Percentiles rank a stretch among this genome's conserved stretches.
Conservation (phyloP, 2,888 invertebrate genomes). For the Mactromeris polynyma region DNA sequence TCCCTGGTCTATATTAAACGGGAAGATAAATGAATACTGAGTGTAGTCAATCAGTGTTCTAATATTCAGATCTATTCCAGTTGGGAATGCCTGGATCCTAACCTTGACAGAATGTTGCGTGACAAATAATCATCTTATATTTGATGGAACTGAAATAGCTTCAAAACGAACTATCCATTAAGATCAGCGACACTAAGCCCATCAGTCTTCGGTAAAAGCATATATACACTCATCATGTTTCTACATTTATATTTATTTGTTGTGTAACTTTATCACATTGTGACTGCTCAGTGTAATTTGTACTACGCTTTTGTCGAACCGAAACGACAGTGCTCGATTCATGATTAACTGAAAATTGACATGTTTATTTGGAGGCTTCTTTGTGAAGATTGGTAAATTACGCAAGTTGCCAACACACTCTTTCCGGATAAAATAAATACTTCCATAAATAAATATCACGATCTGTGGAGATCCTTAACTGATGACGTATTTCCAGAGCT, state of each 20-base stretch:
- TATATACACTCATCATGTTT: background rate
- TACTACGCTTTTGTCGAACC: background rate
- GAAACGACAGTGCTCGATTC: background rate
- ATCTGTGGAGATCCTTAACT: background rate
- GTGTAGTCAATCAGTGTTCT: background rate
- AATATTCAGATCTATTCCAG: conserved; percentile 6
- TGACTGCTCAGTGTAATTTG: background rate
- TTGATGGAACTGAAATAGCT: conserved; percentile 20
- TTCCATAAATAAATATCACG: conserved; percentile 2
- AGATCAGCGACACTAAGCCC: background rate
- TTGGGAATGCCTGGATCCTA: background rate
- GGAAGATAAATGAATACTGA: background rate
- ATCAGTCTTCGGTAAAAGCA: background rate
- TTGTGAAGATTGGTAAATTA: background rate
- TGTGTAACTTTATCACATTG: background rate
- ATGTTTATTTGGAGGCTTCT: background rate
- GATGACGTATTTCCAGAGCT: background rate
- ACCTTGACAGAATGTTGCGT: conserved; percentile 9
- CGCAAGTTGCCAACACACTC: background rate
- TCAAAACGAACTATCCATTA: background rate
- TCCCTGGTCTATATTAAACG: background rate
- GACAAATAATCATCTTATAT: conserved; percentile 13
- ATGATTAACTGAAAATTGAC: conserved; percentile 4
- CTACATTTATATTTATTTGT: conserved; percentile 9
- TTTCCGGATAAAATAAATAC: conserved; percentile 9